phyloP scores from a whole-genome alignment of 2,888 invertebrate species.

The Meiosimyza decipiens region DNA sequence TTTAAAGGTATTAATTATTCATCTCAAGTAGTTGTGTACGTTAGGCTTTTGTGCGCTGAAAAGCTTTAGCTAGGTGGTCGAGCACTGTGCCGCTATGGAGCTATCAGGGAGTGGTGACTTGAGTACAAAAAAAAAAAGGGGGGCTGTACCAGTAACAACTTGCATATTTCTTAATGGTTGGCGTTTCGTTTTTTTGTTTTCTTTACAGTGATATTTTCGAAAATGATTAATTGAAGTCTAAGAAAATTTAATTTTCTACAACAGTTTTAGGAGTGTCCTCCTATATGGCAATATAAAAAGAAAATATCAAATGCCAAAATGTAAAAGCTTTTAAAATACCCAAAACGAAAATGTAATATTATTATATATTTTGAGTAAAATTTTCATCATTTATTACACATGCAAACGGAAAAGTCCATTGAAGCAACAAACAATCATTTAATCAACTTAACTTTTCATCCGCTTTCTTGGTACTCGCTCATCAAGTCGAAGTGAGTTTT shows the following conservation, averaged over 20 bases:
- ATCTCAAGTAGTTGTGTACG: slow-evolving; percentile 23
- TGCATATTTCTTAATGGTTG: background rate
- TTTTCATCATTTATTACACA: too few relatives aligned
- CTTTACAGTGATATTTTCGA: background rate
- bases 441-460: too few relatives aligned
- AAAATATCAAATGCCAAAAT: background rate
- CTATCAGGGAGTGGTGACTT: background rate
- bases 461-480: too few relatives aligned
- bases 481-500: too few relatives aligned
- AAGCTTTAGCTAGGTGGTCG: slow-evolving; percentile 1
- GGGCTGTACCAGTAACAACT: background rate
- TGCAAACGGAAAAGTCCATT: too few relatives aligned
- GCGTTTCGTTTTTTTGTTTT: background rate
- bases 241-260: slow-evolving; percentile 21
- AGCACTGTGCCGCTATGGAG: background rate
- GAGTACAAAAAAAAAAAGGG: background rate
- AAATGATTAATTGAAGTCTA: slow-evolving; percentile 24
- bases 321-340: slow-evolving; percentile 36
- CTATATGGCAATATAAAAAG: background rate
- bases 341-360: slow-evolving; percentile 18
- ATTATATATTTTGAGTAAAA: slow-evolving; percentile 10
- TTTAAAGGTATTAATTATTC: slow-evolving; percentile 31
- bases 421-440: too few relatives aligned
- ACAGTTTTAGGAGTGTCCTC: background rate
- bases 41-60: background rate